phyloP scores from a whole-genome alignment of 1,140 invertebrate genomes.

The Papilio glaucus region DNA sequence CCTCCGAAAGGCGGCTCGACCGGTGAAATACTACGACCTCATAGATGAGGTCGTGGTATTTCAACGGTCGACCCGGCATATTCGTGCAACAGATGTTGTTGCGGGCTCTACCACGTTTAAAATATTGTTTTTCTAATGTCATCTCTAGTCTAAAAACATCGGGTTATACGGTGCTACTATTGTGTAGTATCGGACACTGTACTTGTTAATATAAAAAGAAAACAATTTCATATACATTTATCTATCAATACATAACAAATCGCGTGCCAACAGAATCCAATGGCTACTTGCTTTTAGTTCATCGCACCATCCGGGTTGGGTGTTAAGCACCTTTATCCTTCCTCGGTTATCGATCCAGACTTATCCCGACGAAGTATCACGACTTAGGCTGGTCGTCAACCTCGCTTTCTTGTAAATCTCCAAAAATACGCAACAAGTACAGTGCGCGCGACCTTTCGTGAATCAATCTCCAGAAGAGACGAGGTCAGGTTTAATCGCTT shows the following conservation, averaged over 20 bases:
- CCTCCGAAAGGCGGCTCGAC: too few species aligned
- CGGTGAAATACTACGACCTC: too few species aligned
- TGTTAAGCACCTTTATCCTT: background rate
- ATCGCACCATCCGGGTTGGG: background rate
- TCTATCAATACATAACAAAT: background rate
- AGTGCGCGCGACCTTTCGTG: slow-evolving; percentile 1
- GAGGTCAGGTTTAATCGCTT: slow-evolving; percentile 5
- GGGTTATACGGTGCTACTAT: too few species aligned
- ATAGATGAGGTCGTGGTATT: too few species aligned
- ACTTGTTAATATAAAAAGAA: too few species aligned
- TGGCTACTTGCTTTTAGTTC: background rate
- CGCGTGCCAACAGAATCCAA: background rate
- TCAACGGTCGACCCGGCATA: too few species aligned
- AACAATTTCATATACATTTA: too few species aligned
- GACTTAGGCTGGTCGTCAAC: background rate
- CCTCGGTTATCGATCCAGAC: background rate
- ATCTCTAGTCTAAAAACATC: too few species aligned
- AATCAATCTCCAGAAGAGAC: slow-evolving; percentile 14
- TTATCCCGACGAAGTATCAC: background rate
- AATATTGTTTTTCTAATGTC: too few species aligned
- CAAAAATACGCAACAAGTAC: slow-evolving; percentile 14
- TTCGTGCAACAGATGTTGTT: too few species aligned
- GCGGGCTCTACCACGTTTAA: too few species aligned
- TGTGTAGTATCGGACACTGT: too few species aligned
- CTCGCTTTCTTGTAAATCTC: slow-evolving; percentile 5